phyloP scores from a whole-genome alignment of 2,113 vertebrate species.

The Planiliza haematocheilus region DNA sequence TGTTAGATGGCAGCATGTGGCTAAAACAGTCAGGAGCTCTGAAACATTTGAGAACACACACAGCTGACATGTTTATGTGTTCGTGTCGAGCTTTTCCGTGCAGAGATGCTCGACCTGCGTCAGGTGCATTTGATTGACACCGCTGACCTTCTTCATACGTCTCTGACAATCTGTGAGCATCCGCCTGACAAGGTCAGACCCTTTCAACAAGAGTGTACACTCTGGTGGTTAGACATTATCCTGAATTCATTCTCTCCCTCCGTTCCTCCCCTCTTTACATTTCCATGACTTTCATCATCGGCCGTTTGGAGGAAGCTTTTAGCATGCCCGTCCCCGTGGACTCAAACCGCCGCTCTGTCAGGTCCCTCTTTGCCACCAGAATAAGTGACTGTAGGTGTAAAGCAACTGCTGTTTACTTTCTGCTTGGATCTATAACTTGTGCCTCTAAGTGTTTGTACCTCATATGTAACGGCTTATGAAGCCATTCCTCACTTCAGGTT shows the following conservation, averaged over 20 bases:
- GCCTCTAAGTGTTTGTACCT: not conserved
- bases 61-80: not conserved
- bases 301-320: slow-evolving; percentile 16
- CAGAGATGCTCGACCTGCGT: too few species aligned
- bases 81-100: too few species aligned
- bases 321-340: not conserved
- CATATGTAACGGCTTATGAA: not conserved
- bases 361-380: not conserved
- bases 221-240: too few species aligned
- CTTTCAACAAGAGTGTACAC: too few species aligned
- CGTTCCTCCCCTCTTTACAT: not conserved
- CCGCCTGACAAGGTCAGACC: slow-evolving; percentile 1
- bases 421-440: not conserved
- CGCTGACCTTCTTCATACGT: slow-evolving; percentile 23
- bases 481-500: too few species aligned
- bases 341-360: too few species aligned
- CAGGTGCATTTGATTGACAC: not conserved
- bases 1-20: too few species aligned
- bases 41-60: not conserved
- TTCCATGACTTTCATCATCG: slow-evolving; percentile 7
- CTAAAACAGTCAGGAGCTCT: slow-evolving; percentile 7
- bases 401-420: not conserved
- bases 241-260: not conserved
- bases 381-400: not conserved
- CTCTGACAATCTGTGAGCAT: not conserved